Conservation (phyloP, 1,140 invertebrate genomes). For the Drosophila biarmipes region DNA sequence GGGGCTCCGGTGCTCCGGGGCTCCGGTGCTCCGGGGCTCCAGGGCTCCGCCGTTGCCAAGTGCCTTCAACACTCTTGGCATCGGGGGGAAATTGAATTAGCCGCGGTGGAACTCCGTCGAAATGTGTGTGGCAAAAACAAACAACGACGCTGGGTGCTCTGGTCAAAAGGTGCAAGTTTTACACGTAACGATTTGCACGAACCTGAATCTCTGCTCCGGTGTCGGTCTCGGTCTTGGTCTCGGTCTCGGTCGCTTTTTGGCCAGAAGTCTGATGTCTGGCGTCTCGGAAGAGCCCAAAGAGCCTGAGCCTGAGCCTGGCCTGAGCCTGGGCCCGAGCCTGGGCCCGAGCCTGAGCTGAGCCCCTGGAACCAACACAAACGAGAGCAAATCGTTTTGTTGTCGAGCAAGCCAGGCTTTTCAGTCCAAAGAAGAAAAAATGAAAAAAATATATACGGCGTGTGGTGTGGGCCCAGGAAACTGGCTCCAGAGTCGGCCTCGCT, state of each 20-base stretch:
- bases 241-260: conserved; percentile 11
- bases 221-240: conserved; percentile 1
- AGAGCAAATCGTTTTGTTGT: conserved; percentile 83
- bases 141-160: conserved; percentile 57
- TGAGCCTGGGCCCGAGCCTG: no score
- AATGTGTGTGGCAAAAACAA: conserved; percentile 64
- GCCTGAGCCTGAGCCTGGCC: conserved; percentile 6
- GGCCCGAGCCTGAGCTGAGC: conserved; percentile 9
- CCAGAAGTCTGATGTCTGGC: conserved; percentile 18
- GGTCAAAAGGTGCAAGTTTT: conserved; percentile 82
- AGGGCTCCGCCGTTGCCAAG: conserved; percentile 9
- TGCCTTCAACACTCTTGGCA: conserved; percentile 36
- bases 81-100: conserved; percentile 70
- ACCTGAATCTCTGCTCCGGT: conserved; percentile 40
- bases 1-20: no score
- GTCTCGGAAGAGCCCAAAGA: not conserved
- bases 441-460: conserved; percentile 50
- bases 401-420: conserved; percentile 38
- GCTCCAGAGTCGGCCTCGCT: conserved; percentile 61
- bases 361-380: conserved; percentile 68
- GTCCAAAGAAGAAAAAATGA: not conserved
- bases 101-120: conserved; percentile 28
- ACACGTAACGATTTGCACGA: conserved; percentile 82
- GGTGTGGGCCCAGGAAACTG: conserved; percentile 66
- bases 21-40: not conserved